Evolutionary conservation across 2,888 invertebrate species (phyloP).

Genomic region (Eupithecia vulgata): DNA sequence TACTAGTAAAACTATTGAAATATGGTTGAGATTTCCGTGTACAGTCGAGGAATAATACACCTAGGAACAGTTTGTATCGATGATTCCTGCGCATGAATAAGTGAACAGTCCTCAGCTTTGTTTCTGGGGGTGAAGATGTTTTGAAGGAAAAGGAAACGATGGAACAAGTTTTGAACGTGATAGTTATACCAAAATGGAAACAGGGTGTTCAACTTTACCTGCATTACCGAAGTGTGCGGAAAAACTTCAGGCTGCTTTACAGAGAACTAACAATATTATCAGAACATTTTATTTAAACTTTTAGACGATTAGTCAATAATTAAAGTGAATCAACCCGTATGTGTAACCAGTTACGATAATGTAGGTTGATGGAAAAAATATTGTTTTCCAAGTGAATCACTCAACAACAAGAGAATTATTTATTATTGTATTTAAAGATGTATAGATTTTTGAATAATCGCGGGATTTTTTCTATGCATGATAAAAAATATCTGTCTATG

Average conservation of each 20-base stretch:
- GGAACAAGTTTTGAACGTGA: slow-evolving; percentile 33
- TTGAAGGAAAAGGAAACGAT: slow-evolving; percentile 46
- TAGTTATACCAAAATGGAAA: slow-evolving; percentile 36
- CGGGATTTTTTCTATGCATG: too few species aligned
- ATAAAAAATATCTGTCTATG: too few species aligned
- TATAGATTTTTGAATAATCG: too few species aligned
- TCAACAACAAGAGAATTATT: not conserved
- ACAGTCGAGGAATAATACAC: slow-evolving; percentile 50
- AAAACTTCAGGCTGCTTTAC: not conserved
- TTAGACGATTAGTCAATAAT: not conserved
- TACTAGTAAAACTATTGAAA: slow-evolving; percentile 31
- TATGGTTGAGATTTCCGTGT: slow-evolving; percentile 44
- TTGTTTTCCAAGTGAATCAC: not conserved
- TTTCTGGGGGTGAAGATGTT: slow-evolving; percentile 50
- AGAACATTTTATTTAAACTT: not conserved
- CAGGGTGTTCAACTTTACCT: slow-evolving; percentile 5
- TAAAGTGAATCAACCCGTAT: not conserved
- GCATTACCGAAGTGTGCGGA: slow-evolving; percentile 9
- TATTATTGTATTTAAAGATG: too few species aligned
- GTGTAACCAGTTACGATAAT: not conserved
- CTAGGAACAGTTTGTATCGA: slow-evolving; percentile 59
- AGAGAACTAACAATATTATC: not conserved
- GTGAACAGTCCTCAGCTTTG: slow-evolving; percentile 54
- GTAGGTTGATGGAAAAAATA: too few species aligned
- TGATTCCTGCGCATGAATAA: slow-evolving; percentile 61